Evolutionary conservation across 2,797 vertebrate genomes (phyloP).

Genomic region (Tokudaia muenninki): DNA sequence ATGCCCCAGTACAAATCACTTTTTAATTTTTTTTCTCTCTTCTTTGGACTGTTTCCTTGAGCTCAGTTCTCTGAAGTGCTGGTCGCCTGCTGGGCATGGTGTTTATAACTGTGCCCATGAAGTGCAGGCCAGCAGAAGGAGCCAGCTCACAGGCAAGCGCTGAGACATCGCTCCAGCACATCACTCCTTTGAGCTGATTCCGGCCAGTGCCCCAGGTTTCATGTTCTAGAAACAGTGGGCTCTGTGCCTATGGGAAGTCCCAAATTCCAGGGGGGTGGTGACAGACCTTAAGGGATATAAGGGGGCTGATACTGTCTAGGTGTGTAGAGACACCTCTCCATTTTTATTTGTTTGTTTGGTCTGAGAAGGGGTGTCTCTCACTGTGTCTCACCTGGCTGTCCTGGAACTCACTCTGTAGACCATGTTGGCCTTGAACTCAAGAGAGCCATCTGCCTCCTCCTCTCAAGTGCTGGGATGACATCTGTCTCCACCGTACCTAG

Average conservation of each 20-base stretch:
- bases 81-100: not conserved
- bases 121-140: not conserved
- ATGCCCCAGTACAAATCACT: constrained; percentile 57
- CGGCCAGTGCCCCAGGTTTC: not conserved
- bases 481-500: not conserved
- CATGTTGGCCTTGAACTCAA: not conserved
- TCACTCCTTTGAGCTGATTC: not conserved
- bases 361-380: not conserved
- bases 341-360: not conserved
- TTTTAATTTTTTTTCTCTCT: constrained; percentile 50
- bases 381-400: not conserved
- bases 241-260: not conserved
- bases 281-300: not conserved
- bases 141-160: not conserved
- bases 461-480: not conserved
- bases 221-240: not conserved
- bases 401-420: not conserved
- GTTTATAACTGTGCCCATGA: not conserved
- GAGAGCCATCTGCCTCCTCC: not conserved
- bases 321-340: not conserved
- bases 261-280: too few species aligned
- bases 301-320: too few species aligned
- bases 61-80: constrained; percentile 40
- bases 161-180: not conserved
- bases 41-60: constrained; percentile 77